These are phyloP conservation scores for Icerya purchasi DNA, from an alignment of 2,888 invertebrate genomes.

Conservation along the genomic window DNA sequence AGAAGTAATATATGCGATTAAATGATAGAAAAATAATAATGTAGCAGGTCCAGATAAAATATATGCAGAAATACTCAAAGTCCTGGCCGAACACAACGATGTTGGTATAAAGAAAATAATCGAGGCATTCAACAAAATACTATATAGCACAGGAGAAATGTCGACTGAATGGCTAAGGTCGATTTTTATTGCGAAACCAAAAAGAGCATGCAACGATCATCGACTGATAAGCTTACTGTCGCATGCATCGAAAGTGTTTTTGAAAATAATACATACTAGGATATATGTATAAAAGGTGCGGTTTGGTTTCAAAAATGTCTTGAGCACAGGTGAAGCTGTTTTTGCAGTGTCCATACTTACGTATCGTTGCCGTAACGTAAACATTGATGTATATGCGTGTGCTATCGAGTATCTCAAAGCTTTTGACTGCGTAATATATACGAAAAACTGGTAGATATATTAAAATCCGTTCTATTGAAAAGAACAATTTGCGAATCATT, in stretches of 20 bases:
- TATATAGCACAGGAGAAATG: too few species aligned
- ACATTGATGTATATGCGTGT: not conserved
- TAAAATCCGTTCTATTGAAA: not conserved
- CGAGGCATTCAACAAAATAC: not conserved
- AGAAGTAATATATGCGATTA: not conserved
- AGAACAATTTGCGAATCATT: not conserved
- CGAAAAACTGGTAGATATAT: not conserved
- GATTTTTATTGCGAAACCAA: not conserved
- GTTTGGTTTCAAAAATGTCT: constrained; percentile 4
- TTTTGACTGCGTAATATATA: not conserved
- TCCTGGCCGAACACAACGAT: not conserved
- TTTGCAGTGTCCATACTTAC: not conserved
- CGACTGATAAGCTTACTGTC: not conserved
- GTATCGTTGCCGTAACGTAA: not conserved
- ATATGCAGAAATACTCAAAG: not conserved
- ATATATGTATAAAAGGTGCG: not conserved
- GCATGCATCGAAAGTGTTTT: not conserved
- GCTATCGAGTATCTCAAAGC: not conserved
- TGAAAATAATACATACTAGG: not conserved
- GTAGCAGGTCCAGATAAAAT: not conserved
- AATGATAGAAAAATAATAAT: not conserved
- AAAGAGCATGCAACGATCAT: not conserved
- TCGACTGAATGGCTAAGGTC: not conserved
- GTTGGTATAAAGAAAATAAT: not conserved
- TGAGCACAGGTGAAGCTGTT: not conserved